Evolutionary conservation across 2,113 vertebrate genomes (phyloP), one percentile per base, ranked within the genome.

Genomic region (Macroglossus sobrinus): DNA sequence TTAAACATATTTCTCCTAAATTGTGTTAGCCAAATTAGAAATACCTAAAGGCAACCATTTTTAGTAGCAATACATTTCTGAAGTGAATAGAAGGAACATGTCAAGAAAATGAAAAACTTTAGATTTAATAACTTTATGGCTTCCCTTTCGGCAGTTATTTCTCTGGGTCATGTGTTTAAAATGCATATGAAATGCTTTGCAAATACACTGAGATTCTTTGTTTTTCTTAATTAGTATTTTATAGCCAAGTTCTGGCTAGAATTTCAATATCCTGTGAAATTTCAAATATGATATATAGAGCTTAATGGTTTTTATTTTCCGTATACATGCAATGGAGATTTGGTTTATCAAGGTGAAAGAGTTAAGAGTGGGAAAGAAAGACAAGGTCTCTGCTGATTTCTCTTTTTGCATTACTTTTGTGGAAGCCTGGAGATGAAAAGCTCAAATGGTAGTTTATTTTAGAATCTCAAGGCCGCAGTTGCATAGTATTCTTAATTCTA

Each of bases 31-130:
- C 19, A 30, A 47, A 89, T 92, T 69, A 79, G 57, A 71, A 59
- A 68, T 47, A 81, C 30, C 7, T 26, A 74, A 63, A 78, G 47
- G 35, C 82, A 88, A 71, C 57, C 33, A 28, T 10, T 88, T 28
- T 84, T 66, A 53, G 74, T 80, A 87, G 50, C 45, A 69, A 28
- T 55, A 59, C n/a, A 26, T 82, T 91, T 93, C 79, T 91, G 38
- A 91, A 95, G 40, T 87, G 69, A 64, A 26, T 66, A 75, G 64
- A 91, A 47, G 63, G 72, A 89, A 22, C 35, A 22, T 33, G 35
- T 91, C 6, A 82, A 68, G 55, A 92, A 88, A 93, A 85, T 50
- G 72, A 78, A 92, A 95, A 93, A 79, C 53, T 89, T 89, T 47
- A 47, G 5, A 21, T 80, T 86, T 87, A 69, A 26, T 61, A 43